Base-by-base conservation (phyloP, 2,888 invertebrate species). In the Tortricodes alternella region DNA sequence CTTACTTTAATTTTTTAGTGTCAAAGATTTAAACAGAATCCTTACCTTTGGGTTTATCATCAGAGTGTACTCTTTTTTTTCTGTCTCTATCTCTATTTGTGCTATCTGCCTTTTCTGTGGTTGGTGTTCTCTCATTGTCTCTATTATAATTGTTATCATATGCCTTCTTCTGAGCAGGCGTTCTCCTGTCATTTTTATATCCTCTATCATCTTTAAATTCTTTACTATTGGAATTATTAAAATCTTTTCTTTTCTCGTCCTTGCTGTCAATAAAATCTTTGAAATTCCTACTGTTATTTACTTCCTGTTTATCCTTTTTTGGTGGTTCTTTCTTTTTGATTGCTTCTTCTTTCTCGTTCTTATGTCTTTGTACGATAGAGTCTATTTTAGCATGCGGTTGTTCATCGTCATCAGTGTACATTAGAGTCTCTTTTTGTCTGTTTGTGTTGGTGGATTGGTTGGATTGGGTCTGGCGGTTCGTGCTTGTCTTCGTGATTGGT, bases 371-470 rank as follows among this genome's bases (percentile, higher is more conserved):
- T 0, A 90, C 76, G 1, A 89, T 56, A 37, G 75, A 78, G 66
- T 92, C 92, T 35, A 92, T 85, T 70, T 85, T 88, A 13, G 76
- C 79, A 61, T 91, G 71, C 1, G 82, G 81, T 13, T 18, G 41
- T 8, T 64, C 62, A 43, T 92, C 91, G 3, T 91, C 92, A 3
- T 85, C 76, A 0, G 80, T 78, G 66, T 92, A 93, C 29, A 92
- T 62, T 1, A 93, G 73, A n/a, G 68, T 69, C 46, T 85, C 75
- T 11, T 91, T 78, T 60, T 89, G 83, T 24, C 80, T 61, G 59
- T 71, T 64, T 0, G 64, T 13, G 11, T 46, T 37, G 6, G 55
- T 58, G 2, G 56, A 58, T 1, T 34, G 21, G 4, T 38, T 23
- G 2, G 53, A 27, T n/a, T 48, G 32, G 2, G 9, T 57, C 19